Base-by-base conservation (phyloP, 2,113 vertebrate species). In the Callopanchax toddi region DNA sequence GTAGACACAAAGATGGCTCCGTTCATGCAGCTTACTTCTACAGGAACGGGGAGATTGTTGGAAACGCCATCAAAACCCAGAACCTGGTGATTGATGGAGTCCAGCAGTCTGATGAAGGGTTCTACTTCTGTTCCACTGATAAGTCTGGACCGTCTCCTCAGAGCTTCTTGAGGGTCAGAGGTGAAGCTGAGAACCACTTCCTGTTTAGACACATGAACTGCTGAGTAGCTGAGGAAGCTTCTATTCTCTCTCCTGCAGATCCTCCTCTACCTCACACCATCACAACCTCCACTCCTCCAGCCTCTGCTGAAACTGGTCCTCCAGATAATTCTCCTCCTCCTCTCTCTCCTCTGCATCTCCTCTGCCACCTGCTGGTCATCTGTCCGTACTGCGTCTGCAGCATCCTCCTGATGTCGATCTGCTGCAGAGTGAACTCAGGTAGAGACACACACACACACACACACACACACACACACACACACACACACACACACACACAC, bases 11-110 rank as follows among this genome's bases (percentile, higher is more conserved):
- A 15, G 12, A 0, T 12, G 49, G 57, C 32, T 22, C 18, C 1
- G 26, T 13, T 0, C 0, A 9, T 7, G 15, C 20, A 13, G 57
- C 67, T 5, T 70, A 46, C 15, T 60, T 70, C 45, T 58, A 32
- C 18, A 23, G 11, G 6, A n/a, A 10, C 18, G 18, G 36, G 10
- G 18, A 4, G 11, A 37, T 0, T 7, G 22, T 57, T n/a, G 64
- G 53, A 0, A 18, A 1, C 18, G 8, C 1, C n/a, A 50, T 0
- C n/a, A 8, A 23, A 32, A 5, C 18, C 9, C 50, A 5, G 11
- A 5, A 13, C 20, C 25, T 39, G 20, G 5, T 25, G 43, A 36
- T 67, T 18, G 18, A 11, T 0, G 17, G 10, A 2, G 5, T 58
- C 45, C 65, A 50, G 3, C 54, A 26, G 45, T 12, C 36, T 1